Conservation (phyloP, 2,888 invertebrate species). For the Cheilosia variabilis region DNA sequence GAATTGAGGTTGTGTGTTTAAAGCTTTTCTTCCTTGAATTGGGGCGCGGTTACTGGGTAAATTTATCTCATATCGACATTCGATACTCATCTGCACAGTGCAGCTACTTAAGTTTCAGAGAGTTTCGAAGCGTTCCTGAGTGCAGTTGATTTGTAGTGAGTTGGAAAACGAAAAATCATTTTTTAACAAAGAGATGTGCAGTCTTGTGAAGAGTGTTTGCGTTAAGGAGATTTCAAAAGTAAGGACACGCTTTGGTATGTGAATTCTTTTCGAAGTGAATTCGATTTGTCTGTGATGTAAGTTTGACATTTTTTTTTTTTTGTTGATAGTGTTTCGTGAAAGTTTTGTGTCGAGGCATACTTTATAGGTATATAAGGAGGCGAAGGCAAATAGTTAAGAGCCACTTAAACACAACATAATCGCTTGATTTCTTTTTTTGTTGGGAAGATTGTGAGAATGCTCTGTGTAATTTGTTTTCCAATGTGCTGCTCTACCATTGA, state of each 20-base stretch:
- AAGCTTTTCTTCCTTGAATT: conserved; percentile 43
- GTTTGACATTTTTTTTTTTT: background rate
- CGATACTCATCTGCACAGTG: background rate
- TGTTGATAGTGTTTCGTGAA: too few relatives aligned
- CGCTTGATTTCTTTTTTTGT: too few relatives aligned
- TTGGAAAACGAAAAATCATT: background rate
- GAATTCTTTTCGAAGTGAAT: conserved; percentile 10
- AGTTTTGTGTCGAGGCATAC: too few relatives aligned
- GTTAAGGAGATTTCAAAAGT: conserved; percentile 28
- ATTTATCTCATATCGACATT: conserved; percentile 29
- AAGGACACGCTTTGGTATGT: conserved; percentile 40
- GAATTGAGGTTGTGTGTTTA: conserved; percentile 28
- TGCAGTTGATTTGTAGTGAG: conserved; percentile 21
- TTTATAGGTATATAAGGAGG: too few relatives aligned
- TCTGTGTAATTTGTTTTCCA: too few relatives aligned
- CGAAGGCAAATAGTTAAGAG: too few relatives aligned
- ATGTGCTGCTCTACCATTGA: too few relatives aligned
- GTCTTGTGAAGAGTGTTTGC: conserved; percentile 17
- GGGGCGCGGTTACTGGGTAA: conserved; percentile 46
- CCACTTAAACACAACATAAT: too few relatives aligned
- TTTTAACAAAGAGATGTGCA: conserved; percentile 3
- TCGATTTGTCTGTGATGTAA: conserved; percentile 8
- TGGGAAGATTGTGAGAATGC: too few relatives aligned
- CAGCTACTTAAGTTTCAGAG: conserved; percentile 34
- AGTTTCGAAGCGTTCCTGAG: conserved; percentile 35